Percentiles rank a stretch among this genome's conserved stretches.
Evolutionary conservation across 2,888 invertebrate species (phyloP).

Genomic region (Orthosia incerta): DNA sequence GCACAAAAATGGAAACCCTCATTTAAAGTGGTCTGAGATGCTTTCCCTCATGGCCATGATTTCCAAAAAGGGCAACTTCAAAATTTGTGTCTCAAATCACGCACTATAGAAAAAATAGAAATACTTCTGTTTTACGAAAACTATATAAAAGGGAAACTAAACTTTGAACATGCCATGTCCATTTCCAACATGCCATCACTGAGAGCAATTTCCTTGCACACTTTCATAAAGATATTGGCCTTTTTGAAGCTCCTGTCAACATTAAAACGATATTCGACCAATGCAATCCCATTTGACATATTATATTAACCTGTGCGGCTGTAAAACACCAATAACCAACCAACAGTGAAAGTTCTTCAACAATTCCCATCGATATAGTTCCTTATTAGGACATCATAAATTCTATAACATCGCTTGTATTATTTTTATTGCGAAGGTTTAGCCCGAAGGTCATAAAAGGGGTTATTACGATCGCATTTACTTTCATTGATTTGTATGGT

Average conservation of each 20-base stretch:
- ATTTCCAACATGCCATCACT: not conserved
- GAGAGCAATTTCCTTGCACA: conserved; percentile 1
- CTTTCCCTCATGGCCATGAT: too few relatives aligned
- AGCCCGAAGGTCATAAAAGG: conserved; percentile 38
- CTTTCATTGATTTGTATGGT: conserved; percentile 58
- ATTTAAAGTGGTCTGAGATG: too few relatives aligned
- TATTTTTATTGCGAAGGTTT: conserved; percentile 52
- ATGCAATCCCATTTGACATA: not conserved
- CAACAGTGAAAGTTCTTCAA: conserved; percentile 27
- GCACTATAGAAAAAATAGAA: too few relatives aligned
- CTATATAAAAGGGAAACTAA: not conserved
- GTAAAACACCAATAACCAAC: not conserved
- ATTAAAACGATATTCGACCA: conserved; percentile 1
- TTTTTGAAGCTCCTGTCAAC: not conserved
- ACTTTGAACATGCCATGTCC: too few relatives aligned
- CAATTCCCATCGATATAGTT: conserved; percentile 20
- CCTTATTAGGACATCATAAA: conserved; percentile 43
- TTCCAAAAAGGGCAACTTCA: too few relatives aligned
- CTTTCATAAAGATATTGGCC: not conserved
- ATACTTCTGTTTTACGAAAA: not conserved
- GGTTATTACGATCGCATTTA: conserved; percentile 40
- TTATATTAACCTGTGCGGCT: not conserved
- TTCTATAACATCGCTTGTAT: conserved; percentile 26
- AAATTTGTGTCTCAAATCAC: too few relatives aligned
- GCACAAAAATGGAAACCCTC: too few relatives aligned